Evolutionary conservation across 2,888 invertebrate species (phyloP).

Genomic region (Mesochorus sp.): DNA sequence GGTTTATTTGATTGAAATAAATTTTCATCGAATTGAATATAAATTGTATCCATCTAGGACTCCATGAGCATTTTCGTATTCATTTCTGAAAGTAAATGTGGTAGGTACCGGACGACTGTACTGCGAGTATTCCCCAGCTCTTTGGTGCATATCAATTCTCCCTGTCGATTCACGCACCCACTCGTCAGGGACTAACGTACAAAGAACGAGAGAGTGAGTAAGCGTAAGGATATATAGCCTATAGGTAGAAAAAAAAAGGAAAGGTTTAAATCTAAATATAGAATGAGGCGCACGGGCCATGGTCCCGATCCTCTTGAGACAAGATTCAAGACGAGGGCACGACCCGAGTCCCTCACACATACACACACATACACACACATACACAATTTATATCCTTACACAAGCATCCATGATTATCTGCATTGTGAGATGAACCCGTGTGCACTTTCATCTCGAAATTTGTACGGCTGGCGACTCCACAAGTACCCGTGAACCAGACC

Average conservation of each 20-base stretch:
- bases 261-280: conserved; percentile 55
- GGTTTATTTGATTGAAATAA: too few relatives aligned
- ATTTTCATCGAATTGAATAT: too few relatives aligned
- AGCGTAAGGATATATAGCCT: not conserved
- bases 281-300: conserved; percentile 52
- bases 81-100: too few relatives aligned
- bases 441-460: conserved; percentile 45
- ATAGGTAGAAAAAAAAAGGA: conserved; percentile 23
- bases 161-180: conserved; percentile 16
- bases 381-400: not conserved
- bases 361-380: too few relatives aligned
- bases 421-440: conserved; percentile 42
- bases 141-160: not conserved
- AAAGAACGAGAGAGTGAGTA: not conserved
- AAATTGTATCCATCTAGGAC: too few relatives aligned
- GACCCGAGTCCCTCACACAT: too few relatives aligned
- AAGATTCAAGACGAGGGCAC: conserved; percentile 44
- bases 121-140: too few relatives aligned
- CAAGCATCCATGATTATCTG: conserved; percentile 16
- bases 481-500: conserved; percentile 4
- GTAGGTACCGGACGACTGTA: too few relatives aligned
- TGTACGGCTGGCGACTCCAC: conserved; percentile 40
- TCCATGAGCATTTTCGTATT: too few relatives aligned
- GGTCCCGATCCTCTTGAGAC: conserved; percentile 57
- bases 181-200: conserved; percentile 9